These are phyloP conservation scores for Sipunculus nudus DNA, from an alignment of 2,888 invertebrate species.

Conservation along the genomic window DNA sequence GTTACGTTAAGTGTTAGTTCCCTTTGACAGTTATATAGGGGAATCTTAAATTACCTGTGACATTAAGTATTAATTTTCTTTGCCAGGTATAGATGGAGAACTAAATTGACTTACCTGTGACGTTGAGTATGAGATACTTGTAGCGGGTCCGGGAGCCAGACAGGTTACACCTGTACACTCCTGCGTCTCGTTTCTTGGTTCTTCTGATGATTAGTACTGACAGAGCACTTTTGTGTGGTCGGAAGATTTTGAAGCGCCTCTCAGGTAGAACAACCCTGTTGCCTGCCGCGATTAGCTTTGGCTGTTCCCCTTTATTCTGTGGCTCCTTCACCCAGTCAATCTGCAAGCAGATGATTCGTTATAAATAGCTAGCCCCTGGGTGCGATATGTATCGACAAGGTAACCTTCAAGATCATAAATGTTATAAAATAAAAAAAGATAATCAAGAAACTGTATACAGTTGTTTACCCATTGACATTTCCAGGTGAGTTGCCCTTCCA, in stretches of 20 bases:
- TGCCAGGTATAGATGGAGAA: not conserved
- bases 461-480: too few species aligned
- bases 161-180: slow-evolving; percentile 43
- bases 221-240: slow-evolving; percentile 42
- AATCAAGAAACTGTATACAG: too few species aligned
- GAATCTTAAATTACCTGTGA: not conserved
- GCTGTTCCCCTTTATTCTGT: slow-evolving; percentile 5
- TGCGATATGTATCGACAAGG: too few species aligned
- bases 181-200: slow-evolving; percentile 42
- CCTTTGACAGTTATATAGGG: too few species aligned
- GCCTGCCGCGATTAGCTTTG: slow-evolving; percentile 34
- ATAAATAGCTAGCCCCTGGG: slow-evolving; percentile 1
- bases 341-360: slow-evolving; percentile 1
- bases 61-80: not conserved
- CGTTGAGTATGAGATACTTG: slow-evolving; percentile 44
- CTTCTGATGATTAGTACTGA: slow-evolving; percentile 44
- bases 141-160: slow-evolving; percentile 40
- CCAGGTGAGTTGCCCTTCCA: too few species aligned
- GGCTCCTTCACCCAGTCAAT: slow-evolving; percentile 9
- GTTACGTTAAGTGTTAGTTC: too few species aligned
- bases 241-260: slow-evolving; percentile 36
- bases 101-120: slow-evolving; percentile 40
- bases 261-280: slow-evolving; percentile 37
- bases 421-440: too few species aligned
- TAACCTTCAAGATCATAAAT: too few species aligned